Evolutionary conservation across 2,113 vertebrate genomes (phyloP), one percentile per base, ranked within the genome.

Genomic region (Podiceps cristatus): DNA sequence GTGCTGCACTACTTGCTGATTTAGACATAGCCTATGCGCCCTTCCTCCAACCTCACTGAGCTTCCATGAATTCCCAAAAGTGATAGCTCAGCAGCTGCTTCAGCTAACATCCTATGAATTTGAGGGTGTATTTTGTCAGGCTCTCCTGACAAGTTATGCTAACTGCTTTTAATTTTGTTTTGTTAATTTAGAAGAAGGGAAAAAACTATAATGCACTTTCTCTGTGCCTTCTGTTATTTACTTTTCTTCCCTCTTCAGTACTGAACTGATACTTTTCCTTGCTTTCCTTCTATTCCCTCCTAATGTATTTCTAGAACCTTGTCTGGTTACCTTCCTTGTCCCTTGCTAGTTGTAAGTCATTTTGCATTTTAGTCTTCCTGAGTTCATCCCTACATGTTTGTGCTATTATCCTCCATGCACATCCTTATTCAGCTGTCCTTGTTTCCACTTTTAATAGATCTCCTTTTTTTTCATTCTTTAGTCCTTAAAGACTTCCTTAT

Each of bases 311-410:
- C 93, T 93, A 87, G 84, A 96, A 49, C 35, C 5, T 31, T 85
- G 73, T 47, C 58, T 93, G 44, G 52, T 87, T 95, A 66, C 40
- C 56, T 89, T 93, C 87, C 40, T 49, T 59, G 64, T 95, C 73
- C 64, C 85, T 93, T 91, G 86, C 40, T 68, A 75, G 66, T 75
- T 91, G 56, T 79, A 91, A 89, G 62, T 90, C 62, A 96, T 89
- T 96, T 85, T 93, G 73, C 87, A 73, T 96, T 96, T 93, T 76
- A 94, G 74, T 40, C 53, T 94, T 93, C 77, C 84, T 75, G 87
- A 93, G 29, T 75, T 94, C 94, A 82, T 92, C 60, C 37, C n/a
- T 82, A 72, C 85, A 60, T 82, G 44, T 69, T 78, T 87, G 58
- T 85, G 80, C 73, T 95, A 67, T 91, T 96, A 94, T 82, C 53